phyloP scores from a whole-genome alignment of 1,140 invertebrate species.

The Zaprionus vittiger region DNA sequence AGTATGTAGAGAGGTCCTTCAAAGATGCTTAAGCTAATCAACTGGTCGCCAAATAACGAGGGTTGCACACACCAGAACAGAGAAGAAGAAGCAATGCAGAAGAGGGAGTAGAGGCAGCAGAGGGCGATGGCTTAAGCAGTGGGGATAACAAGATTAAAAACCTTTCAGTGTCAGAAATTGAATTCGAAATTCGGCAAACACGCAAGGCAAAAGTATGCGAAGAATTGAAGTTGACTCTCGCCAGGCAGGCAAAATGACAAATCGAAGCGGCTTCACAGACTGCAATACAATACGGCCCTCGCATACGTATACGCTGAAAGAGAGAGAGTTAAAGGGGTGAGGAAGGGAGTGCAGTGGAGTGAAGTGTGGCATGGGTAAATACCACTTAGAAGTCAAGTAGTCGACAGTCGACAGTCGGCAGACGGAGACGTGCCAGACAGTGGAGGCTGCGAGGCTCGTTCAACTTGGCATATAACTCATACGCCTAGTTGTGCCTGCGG shows the following conservation, averaged over 20 bases:
- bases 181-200: slow-evolving; percentile 80
- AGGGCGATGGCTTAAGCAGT: slow-evolving; percentile 14
- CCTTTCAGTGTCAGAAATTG: slow-evolving; percentile 81
- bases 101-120: slow-evolving; percentile 31
- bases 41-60: slow-evolving; percentile 70
- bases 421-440: slow-evolving; percentile 62
- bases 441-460: slow-evolving; percentile 25
- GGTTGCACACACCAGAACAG: slow-evolving; percentile 42
- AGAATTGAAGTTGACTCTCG: slow-evolving; percentile 63
- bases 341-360: background rate
- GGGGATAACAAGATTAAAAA: slow-evolving; percentile 79
- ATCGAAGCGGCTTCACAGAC: slow-evolving; percentile 66
- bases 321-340: background rate
- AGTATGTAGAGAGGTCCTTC: too few relatives aligned
- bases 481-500: slow-evolving; percentile 60
- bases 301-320: slow-evolving; percentile 30
- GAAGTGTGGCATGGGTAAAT: slow-evolving; percentile 66
- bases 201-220: slow-evolving; percentile 67
- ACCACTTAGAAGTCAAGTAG: slow-evolving; percentile 80
- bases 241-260: slow-evolving; percentile 76
- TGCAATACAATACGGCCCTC: slow-evolving; percentile 55
- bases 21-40: slow-evolving; percentile 70
- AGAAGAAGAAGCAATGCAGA: slow-evolving; percentile 12
- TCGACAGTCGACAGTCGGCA: slow-evolving; percentile 57
- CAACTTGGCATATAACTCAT: slow-evolving; percentile 77